phyloP scores from a whole-genome alignment of 2,113 vertebrate genomes.

The Pavo muticus region DNA sequence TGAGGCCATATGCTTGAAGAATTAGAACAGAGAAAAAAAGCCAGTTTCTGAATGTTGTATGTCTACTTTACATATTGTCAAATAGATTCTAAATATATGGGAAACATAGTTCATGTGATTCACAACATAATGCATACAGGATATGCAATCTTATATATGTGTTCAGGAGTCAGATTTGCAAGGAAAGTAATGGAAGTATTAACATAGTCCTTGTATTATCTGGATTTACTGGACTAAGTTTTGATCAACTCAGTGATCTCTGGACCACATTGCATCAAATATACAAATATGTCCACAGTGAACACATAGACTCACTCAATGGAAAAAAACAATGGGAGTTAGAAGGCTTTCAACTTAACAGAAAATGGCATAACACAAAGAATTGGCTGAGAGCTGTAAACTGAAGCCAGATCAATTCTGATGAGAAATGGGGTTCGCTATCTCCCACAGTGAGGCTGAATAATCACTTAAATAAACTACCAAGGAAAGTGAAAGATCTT shows the following conservation, averaged over 20 bases:
- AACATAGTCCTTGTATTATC: background rate
- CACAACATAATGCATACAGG: constrained; percentile 37
- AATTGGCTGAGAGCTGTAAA: background rate
- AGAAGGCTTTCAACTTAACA: background rate
- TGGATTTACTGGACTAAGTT: background rate
- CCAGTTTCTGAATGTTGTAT: constrained; percentile 69
- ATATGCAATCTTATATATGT: background rate
- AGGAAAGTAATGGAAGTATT: background rate
- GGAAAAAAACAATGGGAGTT: background rate
- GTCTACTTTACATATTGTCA: constrained; percentile 70
- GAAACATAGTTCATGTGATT: constrained; percentile 50
- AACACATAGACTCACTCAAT: background rate
- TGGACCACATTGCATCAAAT: background rate
- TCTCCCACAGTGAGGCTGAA: background rate
- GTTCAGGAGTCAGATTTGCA: background rate
- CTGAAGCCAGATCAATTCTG: background rate
- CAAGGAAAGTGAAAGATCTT: background rate
- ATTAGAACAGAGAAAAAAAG: constrained; percentile 74
- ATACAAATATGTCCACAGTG: background rate
- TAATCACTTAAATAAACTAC: background rate
- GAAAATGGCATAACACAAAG: background rate
- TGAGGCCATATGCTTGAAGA: constrained; percentile 72
- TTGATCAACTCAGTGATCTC: background rate
- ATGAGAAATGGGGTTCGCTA: background rate
- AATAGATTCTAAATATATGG: constrained; percentile 72